phyloP scores from a whole-genome alignment of 2,797 vertebrate genomes.

The Taenioides sp. region DNA sequence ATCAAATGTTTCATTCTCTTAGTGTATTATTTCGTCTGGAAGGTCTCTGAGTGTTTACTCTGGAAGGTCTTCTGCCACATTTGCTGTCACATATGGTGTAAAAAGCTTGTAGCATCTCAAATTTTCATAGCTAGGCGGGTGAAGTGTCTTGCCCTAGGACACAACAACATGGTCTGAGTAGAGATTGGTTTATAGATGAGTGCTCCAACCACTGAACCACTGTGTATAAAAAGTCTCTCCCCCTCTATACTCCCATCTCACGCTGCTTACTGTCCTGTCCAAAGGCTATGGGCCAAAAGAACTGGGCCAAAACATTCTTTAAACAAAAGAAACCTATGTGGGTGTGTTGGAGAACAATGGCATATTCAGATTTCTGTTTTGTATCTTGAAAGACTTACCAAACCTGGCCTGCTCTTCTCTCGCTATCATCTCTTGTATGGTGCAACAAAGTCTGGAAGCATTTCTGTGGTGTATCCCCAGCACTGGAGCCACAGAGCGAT shows the following conservation, averaged over 20 bases:
- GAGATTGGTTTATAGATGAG: background rate
- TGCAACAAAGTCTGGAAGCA: conserved; percentile 48
- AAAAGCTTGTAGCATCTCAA: no score
- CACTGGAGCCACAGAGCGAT: conserved; percentile 49
- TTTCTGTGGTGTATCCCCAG: conserved; percentile 35
- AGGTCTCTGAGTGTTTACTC: no score
- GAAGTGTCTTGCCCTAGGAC: no score
- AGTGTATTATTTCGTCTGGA: no score
- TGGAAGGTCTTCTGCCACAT: no score
- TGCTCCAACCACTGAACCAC: background rate
- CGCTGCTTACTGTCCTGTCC: background rate
- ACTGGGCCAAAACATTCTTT: no score
- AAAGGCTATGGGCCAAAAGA: background rate
- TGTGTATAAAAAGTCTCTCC: background rate
- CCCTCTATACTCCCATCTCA: background rate
- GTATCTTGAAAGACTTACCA: conserved; percentile 45
- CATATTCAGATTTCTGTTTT: conserved; percentile 60
- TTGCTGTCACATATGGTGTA: no score
- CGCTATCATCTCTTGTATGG: conserved; percentile 30
- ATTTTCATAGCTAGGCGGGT: no score
- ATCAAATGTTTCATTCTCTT: no score
- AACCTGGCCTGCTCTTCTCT: conserved; percentile 37
- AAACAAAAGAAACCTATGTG: background rate
- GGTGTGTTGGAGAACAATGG: conserved; percentile 32
- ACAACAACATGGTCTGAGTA: background rate